These are phyloP conservation scores for Darevskia nairensis DNA, from an alignment of 2,797 vertebrate species.

Conservation along the genomic window DNA sequence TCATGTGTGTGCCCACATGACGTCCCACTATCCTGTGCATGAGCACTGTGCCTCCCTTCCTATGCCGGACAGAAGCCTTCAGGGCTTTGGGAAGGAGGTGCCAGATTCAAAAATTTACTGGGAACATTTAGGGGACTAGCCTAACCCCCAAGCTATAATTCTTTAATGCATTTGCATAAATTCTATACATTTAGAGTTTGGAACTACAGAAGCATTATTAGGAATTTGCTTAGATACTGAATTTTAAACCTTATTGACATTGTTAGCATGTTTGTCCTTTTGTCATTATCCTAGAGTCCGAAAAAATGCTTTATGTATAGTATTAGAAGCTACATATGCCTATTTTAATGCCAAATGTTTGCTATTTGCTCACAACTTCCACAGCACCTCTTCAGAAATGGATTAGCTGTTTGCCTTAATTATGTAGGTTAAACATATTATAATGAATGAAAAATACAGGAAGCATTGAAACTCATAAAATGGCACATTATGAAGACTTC, in stretches of 20 bases:
- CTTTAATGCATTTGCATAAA: constrained; percentile 86
- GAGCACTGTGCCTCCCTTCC: no score
- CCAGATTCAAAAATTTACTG: no score
- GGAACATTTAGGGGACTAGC: no score
- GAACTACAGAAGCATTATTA: constrained; percentile 86
- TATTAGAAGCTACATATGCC: constrained; percentile 82
- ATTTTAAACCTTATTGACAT: constrained; percentile 86
- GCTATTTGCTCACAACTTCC: constrained; percentile 84
- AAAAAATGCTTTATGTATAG: constrained; percentile 83
- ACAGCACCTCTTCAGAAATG: constrained; percentile 83
- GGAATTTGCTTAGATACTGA: constrained; percentile 82
- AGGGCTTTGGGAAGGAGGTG: no score
- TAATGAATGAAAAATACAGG: constrained; percentile 68
- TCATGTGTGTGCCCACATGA: no score
- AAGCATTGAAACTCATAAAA: constrained; percentile 73
- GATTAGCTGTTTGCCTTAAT: constrained; percentile 95
- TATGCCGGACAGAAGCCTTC: no score
- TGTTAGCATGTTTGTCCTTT: constrained; percentile 84
- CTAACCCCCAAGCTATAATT: constrained; percentile 81
- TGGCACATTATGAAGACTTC: constrained; percentile 72
- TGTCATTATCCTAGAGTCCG: constrained; percentile 77
- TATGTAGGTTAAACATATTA: constrained; percentile 77
- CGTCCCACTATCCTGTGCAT: no score
- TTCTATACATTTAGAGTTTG: constrained; percentile 87
- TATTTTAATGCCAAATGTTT: constrained; percentile 96